These are phyloP conservation scores for Melanotaenia maccullochi DNA, from an alignment of 2,797 vertebrate species.

Conservation along the genomic window DNA sequence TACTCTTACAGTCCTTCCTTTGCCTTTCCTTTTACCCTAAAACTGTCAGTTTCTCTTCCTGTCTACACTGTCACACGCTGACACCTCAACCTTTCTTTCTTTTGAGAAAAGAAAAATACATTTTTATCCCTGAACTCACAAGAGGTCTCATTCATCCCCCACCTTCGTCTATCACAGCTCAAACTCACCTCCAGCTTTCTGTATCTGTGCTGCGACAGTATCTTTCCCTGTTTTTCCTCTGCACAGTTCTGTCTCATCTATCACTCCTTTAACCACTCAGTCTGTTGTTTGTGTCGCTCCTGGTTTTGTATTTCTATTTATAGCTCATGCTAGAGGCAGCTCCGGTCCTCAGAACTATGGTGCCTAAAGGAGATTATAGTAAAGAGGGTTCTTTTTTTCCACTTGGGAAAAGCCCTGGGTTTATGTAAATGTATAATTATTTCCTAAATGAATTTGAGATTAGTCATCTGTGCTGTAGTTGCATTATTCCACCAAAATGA, in stretches of 20 bases:
- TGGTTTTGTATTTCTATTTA: constrained; percentile 64
- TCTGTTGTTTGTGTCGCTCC: constrained; percentile 44
- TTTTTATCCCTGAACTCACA: constrained; percentile 27
- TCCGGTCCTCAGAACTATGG: constrained; percentile 36
- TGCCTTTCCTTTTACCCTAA: not conserved
- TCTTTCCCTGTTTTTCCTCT: constrained; percentile 19
- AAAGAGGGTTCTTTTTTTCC: not conserved
- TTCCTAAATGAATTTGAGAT: constrained; percentile 5
- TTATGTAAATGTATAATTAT: constrained; percentile 1
- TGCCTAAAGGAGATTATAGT: constrained; percentile 20
- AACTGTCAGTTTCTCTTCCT: constrained; percentile 12
- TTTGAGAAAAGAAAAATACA: constrained; percentile 15
- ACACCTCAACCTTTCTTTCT: constrained; percentile 9
- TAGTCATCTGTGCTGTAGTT: not conserved
- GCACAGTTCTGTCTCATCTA: constrained; percentile 24
- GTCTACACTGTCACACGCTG: not conserved
- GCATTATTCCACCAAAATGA: not conserved
- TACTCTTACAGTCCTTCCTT: constrained; percentile 24
- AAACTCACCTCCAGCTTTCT: constrained; percentile 31
- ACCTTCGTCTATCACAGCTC: constrained; percentile 31
- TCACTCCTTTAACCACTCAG: constrained; percentile 30
- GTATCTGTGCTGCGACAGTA: constrained; percentile 6
- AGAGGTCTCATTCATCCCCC: constrained; percentile 33
- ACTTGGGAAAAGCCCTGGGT: not conserved
- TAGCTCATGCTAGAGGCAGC: constrained; percentile 46